phyloP scores from a whole-genome alignment of 1,140 invertebrate species.

The Anoplophora glabripennis region DNA sequence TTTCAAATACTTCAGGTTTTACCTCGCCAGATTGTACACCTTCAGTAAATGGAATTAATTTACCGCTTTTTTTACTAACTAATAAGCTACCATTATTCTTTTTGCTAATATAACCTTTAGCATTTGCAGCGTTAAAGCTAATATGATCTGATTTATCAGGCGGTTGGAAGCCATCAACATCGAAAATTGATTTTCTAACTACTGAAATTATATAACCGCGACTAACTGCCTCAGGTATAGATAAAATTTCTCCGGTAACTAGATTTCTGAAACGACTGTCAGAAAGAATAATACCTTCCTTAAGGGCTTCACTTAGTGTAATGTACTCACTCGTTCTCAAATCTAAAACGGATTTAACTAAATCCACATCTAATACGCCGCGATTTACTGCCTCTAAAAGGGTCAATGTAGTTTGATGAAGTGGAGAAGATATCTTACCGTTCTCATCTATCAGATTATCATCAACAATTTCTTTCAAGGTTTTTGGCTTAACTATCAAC shows the following conservation, averaged over 20 bases:
- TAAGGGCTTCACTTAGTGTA: conserved; percentile 80
- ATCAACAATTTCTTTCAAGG: conserved; percentile 83
- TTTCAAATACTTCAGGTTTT: conserved; percentile 76
- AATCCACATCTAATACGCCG: conserved; percentile 83
- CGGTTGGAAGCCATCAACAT: conserved; percentile 89
- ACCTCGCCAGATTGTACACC: conserved; percentile 65
- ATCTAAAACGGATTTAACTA: conserved; percentile 78
- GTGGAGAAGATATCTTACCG: conserved; percentile 75
- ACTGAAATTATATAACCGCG: conserved; percentile 86
- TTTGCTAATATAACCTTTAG: conserved; percentile 74
- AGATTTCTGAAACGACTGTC: conserved; percentile 71
- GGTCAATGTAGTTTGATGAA: conserved; percentile 69
- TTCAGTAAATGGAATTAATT: conserved; percentile 69
- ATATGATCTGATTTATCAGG: conserved; percentile 77
- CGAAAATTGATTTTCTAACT: conserved; percentile 83
- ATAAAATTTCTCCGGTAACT: conserved; percentile 65
- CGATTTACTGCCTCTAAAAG: conserved; percentile 79
- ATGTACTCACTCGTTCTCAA: conserved; percentile 74
- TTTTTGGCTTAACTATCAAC: conserved; percentile 83
- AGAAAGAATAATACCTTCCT: conserved; percentile 70
- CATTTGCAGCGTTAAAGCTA: conserved; percentile 81
- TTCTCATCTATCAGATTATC: conserved; percentile 75
- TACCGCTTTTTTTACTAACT: conserved; percentile 69
- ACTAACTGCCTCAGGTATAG: conserved; percentile 79
- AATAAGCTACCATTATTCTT: conserved; percentile 70